These are phyloP conservation scores for Popillia japonica DNA, from an alignment of 1,140 invertebrate genomes.

Conservation along the genomic window DNA sequence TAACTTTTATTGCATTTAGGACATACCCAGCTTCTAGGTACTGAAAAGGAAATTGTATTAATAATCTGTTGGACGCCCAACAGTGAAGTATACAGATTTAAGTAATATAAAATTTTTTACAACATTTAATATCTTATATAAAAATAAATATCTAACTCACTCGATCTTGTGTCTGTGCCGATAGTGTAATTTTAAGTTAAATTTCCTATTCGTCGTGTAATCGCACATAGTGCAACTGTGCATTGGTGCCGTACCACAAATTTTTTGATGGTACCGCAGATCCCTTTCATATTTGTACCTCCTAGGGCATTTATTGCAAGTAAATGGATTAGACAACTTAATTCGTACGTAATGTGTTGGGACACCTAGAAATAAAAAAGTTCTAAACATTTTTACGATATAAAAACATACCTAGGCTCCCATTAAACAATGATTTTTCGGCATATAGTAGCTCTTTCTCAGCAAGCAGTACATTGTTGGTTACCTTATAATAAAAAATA, in stretches of 20 bases:
- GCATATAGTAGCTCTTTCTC: background rate
- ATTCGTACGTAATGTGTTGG: background rate
- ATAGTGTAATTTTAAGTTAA: no score
- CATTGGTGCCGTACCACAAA: no score
- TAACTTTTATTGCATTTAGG: constrained; percentile 40
- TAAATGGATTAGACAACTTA: background rate
- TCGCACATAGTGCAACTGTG: no score
- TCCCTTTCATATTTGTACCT: background rate
- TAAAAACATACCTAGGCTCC: background rate
- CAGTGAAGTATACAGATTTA: background rate
- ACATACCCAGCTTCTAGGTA: constrained; percentile 9
- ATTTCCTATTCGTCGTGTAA: no score
- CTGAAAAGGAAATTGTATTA: constrained; percentile 11
- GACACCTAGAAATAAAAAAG: background rate
- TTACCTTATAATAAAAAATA: no score
- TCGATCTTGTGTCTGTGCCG: background rate
- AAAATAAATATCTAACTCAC: background rate
- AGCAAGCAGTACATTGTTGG: no score
- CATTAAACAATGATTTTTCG: no score
- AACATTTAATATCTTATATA: background rate
- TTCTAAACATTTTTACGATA: background rate
- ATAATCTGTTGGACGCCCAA: background rate
- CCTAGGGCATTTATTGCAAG: background rate
- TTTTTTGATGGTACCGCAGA: no score
- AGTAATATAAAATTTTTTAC: background rate